These are phyloP conservation scores for Erpobdella octoculata DNA, from an alignment of 2,888 invertebrate species.

Conservation along the genomic window DNA sequence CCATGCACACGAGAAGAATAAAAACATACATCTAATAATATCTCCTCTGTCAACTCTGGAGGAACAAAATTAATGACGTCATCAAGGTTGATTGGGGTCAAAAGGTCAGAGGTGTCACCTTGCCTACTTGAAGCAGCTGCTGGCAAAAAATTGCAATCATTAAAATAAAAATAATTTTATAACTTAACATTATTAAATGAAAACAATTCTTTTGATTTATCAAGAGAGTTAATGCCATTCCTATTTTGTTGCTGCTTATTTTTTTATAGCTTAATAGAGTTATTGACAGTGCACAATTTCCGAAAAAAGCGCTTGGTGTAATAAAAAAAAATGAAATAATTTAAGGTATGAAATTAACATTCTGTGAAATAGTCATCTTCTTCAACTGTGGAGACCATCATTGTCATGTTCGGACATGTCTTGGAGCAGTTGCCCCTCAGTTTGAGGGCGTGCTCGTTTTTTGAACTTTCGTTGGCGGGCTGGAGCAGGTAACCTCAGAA, in stretches of 20 bases:
- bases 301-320: too few relatives aligned
- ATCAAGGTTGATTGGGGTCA: conserved; percentile 45
- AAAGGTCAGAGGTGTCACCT: background rate
- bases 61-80: conserved; percentile 69
- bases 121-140: background rate
- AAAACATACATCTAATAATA: background rate
- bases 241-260: too few relatives aligned
- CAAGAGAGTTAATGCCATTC: too few relatives aligned
- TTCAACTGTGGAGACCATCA: background rate
- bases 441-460: background rate
- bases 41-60: conserved; percentile 84
- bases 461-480: background rate
- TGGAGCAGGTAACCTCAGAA: background rate
- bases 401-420: conserved; percentile 18
- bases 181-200: too few relatives aligned
- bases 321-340: background rate
- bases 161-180: too few relatives aligned
- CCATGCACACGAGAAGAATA: background rate
- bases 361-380: background rate
- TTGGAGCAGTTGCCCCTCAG: background rate
- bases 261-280: too few relatives aligned
- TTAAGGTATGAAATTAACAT: background rate
- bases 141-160: background rate
- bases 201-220: too few relatives aligned
- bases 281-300: too few relatives aligned